Evolutionary conservation across 2,888 invertebrate genomes (phyloP), one percentile per base, ranked within the genome.

Genomic region (Escarpia spicata): DNA sequence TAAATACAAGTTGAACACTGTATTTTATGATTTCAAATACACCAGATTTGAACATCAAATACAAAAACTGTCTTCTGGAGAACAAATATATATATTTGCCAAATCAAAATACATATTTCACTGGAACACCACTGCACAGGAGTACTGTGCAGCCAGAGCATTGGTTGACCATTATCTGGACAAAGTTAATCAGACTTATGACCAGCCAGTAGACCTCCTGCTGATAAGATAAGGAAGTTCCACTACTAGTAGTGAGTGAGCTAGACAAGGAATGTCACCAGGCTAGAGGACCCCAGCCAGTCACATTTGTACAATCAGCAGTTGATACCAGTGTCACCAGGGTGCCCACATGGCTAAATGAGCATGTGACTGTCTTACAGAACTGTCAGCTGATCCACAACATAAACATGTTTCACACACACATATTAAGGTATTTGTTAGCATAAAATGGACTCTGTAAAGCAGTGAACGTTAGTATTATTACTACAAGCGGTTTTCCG

Each of bases 141-240:
- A 91, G 91, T 91, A 26, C 37, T 6, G 12, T 90, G 15, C 91
- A 91, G 91, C 31, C 91, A 91, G 15, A 8, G 31, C 91, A 91
- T 91, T 91, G n/a, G 91, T 52, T 91, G 91, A n/a, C 91, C 91
- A 91, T 31, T 91, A 91, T 91, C 91, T 91, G 37, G 91, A 26
- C 91, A 91, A 91, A 91, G 91, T 91, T 91, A 91, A 91, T 91
- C 91, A 91, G 31, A 91, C 91, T 31, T 91, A 91, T 91, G 91
- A 91, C 91, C 91, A 91, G 91, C 31, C n/a, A 75, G 6, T n/a
- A 75, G 26, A 91, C 91, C 43, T 15, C 91, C 91, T n/a, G 3
- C 91, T 31, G n/a, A 26, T 91, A 31, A 31, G 91, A 26, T 91
- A 31, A 31, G 6, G 6, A 91, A 91, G 91, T 6, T 19, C 2